Evolutionary conservation across 2,888 invertebrate species (phyloP).

Genomic region (Phymatocera aterrima): DNA sequence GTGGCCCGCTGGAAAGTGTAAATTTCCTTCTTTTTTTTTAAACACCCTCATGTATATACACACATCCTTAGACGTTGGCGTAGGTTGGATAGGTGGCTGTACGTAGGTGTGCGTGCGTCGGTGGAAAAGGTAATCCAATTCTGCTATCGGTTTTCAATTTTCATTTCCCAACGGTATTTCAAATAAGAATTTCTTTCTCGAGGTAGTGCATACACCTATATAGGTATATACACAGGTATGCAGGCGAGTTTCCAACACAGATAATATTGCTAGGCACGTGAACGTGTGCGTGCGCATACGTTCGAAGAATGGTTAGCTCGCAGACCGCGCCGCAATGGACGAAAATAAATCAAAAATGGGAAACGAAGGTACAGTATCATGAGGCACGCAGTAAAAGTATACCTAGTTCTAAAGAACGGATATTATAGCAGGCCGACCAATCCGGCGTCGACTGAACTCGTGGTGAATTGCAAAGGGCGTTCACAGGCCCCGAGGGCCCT

Average conservation of each 20-base stretch:
- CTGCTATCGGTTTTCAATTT: slow-evolving; percentile 39
- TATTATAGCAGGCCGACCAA: neutral
- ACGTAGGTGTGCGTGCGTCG: neutral
- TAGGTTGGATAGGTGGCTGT: neutral
- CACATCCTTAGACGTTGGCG: neutral
- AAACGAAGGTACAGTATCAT: neutral
- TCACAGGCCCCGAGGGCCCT: slow-evolving; percentile 38
- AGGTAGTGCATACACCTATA: too few relatives aligned
- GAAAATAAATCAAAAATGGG: neutral
- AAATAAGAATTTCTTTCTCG: slow-evolving; percentile 39
- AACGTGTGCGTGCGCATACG: too few relatives aligned
- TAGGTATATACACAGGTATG: neutral
- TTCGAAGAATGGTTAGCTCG: neutral
- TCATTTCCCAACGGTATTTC: slow-evolving; percentile 37
- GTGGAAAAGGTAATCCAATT: slow-evolving; percentile 35
- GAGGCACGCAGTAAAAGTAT: neutral
- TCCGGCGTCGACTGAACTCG: slow-evolving; percentile 10
- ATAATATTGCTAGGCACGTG: neutral
- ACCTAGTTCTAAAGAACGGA: neutral
- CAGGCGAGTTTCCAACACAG: neutral
- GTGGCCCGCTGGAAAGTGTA: too few relatives aligned
- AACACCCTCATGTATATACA: too few relatives aligned
- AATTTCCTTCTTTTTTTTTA: too few relatives aligned
- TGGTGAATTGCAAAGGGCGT: slow-evolving; percentile 43
- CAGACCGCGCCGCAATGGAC: neutral